These are phyloP conservation scores for Eupithecia subfuscata DNA, from an alignment of 2,888 invertebrate genomes.

Conservation along the genomic window DNA sequence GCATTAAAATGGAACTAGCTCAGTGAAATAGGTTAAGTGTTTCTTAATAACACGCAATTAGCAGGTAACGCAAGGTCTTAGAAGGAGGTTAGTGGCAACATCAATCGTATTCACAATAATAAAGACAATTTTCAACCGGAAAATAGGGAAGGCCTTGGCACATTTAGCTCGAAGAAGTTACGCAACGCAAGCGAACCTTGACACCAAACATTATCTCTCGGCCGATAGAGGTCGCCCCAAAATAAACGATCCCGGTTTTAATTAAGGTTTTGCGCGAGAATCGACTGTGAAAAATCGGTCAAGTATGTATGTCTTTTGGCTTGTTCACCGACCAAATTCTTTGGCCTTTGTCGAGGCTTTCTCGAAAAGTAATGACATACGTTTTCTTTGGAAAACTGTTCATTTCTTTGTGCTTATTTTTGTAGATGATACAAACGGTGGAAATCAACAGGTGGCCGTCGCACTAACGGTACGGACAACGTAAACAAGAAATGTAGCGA, in stretches of 20 bases:
- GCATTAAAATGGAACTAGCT: conserved; percentile 64
- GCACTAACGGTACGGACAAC: conserved; percentile 25
- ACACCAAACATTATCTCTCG: conserved; percentile 79
- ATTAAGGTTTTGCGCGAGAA: conserved; percentile 67
- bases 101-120: conserved; percentile 48
- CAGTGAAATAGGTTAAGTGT: conserved; percentile 78
- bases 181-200: conserved; percentile 78
- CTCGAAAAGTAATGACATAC: conserved; percentile 21
- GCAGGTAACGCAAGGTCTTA: conserved; percentile 52
- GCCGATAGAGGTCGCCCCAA: conserved; percentile 76
- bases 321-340: conserved; percentile 65
- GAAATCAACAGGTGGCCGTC: conserved; percentile 30
- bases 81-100: conserved; percentile 42
- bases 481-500: conserved; percentile 37
- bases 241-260: conserved; percentile 72
- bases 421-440: conserved; percentile 9
- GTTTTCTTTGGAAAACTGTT: conserved; percentile 16
- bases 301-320: conserved; percentile 63
- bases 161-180: conserved; percentile 69
- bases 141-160: conserved; percentile 74
- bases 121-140: conserved; percentile 59
- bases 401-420: conserved; percentile 20
- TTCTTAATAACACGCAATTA: conserved; percentile 81
- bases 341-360: conserved; percentile 53
- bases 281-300: conserved; percentile 74